phyloP scores from a whole-genome alignment of 2,113 vertebrate genomes.

The Ploceus nigricollis region DNA sequence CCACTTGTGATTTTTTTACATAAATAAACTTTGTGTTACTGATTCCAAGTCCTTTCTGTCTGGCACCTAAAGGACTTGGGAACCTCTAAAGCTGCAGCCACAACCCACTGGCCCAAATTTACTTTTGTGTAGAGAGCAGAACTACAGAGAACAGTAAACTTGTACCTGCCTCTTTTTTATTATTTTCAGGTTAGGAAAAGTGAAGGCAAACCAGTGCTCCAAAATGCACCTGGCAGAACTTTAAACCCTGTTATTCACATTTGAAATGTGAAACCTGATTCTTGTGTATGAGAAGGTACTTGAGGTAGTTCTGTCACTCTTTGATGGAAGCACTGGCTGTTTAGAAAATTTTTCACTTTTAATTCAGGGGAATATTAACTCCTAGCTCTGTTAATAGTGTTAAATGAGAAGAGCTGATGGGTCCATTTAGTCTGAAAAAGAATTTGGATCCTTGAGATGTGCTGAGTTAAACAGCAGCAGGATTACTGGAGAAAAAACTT shows the following conservation, averaged over 20 bases:
- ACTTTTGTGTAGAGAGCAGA: not conserved
- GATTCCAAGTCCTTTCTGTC: not conserved
- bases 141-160: not conserved
- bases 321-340: not conserved
- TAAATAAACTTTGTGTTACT: not conserved
- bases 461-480: not conserved
- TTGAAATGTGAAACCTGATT: not conserved
- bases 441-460: not conserved
- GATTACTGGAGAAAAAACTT: not conserved
- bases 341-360: not conserved
- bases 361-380: not conserved
- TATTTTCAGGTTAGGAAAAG: not conserved
- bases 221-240: not conserved
- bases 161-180: not conserved
- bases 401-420: not conserved
- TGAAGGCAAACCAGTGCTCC: not conserved
- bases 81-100: not conserved
- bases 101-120: not conserved
- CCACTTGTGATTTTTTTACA: not conserved
- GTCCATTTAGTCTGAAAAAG: not conserved
- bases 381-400: not conserved
- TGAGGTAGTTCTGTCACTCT: not conserved
- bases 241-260: not conserved
- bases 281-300: not conserved
- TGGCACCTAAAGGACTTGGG: not conserved